phyloP scores from a whole-genome alignment of 2,888 invertebrate species.

The Piscicola geometra region DNA sequence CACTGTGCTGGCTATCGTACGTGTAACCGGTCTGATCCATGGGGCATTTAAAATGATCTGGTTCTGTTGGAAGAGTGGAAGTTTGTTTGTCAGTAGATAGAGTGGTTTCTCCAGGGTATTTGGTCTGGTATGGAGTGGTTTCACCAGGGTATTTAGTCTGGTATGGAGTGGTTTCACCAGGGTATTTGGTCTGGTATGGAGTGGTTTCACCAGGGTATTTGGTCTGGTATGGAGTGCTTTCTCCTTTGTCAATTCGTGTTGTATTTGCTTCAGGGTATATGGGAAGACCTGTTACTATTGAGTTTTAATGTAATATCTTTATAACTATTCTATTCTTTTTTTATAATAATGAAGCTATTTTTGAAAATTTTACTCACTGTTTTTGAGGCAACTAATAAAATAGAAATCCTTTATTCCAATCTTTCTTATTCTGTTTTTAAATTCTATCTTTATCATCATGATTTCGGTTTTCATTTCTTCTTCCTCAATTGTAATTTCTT shows the following conservation, averaged over 20 bases:
- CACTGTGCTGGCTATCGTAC: not conserved
- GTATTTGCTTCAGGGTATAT: not conserved
- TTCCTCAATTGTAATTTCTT: no score
- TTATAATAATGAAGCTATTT: not conserved
- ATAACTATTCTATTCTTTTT: not conserved
- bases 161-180: not conserved
- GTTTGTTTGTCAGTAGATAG: not conserved
- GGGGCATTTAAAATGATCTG: not conserved
- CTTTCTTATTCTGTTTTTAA: not conserved
- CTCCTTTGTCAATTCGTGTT: no score
- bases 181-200: not conserved
- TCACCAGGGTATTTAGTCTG: not conserved
- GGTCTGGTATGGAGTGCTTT: not conserved
- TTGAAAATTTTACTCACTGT: not conserved
- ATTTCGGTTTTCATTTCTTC: not conserved
- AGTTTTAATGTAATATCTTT: no score
- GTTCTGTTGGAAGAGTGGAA: not conserved
- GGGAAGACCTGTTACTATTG: not conserved
- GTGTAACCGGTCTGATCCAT: not conserved
- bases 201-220: not conserved
- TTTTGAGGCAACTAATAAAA: not conserved
- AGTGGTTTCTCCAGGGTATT: not conserved
- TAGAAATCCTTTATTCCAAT: not conserved
- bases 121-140: not conserved
- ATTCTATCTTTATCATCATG: not conserved